Evolutionary conservation across 2,113 vertebrate species (phyloP).

Genomic region (Ammodytes marinus): DNA sequence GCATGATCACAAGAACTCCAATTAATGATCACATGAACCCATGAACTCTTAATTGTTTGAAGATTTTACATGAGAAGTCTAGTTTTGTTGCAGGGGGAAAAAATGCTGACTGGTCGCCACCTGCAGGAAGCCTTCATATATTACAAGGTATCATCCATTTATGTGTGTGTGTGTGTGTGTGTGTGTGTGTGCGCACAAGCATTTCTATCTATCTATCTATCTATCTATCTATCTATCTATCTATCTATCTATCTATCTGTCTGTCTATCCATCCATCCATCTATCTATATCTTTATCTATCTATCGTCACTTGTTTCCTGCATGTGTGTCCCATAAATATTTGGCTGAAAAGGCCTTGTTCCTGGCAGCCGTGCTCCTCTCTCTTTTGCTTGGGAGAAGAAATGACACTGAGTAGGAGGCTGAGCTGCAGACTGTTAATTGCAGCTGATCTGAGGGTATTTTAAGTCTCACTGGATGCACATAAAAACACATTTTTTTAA

Average conservation of each 20-base stretch:
- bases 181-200: too few species aligned
- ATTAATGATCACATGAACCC: conserved; percentile 16
- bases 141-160: conserved; percentile 9
- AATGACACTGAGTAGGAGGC: conserved; percentile 32
- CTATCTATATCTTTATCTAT: background rate
- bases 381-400: conserved; percentile 13
- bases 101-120: conserved; percentile 57
- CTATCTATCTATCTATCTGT: conserved; percentile 18
- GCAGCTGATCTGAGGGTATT: conserved; percentile 39
- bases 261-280: conserved; percentile 3
- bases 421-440: conserved; percentile 39
- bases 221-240: background rate
- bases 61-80: background rate
- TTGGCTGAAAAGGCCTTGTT: conserved; percentile 13
- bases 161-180: too few species aligned
- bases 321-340: conserved; percentile 6
- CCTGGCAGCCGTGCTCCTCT: background rate
- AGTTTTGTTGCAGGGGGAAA: conserved; percentile 1
- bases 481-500: conserved; percentile 15
- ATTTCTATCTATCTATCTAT: background rate
- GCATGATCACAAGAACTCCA: background rate
- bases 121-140: conserved; percentile 47
- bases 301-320: background rate
- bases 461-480: conserved; percentile 47
- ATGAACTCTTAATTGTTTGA: background rate